Conservation (phyloP, 2,113 vertebrate species). For the Ibidorhyncha struthersii region DNA sequence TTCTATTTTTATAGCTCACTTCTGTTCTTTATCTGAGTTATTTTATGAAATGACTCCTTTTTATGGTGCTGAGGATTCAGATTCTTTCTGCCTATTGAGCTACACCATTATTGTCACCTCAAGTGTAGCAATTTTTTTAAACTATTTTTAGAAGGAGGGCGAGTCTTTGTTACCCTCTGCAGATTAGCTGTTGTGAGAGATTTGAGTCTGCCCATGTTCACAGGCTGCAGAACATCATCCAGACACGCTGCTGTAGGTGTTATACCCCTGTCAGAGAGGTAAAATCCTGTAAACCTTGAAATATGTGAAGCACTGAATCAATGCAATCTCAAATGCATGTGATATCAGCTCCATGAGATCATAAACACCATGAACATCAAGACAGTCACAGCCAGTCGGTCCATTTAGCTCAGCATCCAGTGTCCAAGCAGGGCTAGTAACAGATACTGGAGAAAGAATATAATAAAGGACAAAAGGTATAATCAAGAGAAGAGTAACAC, state of each 20-base stretch:
- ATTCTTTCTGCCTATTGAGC: conserved; percentile 19
- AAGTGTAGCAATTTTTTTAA: not conserved
- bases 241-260: not conserved
- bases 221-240: not conserved
- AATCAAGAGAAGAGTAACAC: not conserved
- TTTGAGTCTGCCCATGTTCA: not conserved
- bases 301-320: not conserved
- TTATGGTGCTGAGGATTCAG: conserved; percentile 16
- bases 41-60: conserved; percentile 30
- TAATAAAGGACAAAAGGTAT: not conserved
- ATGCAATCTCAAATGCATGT: not conserved
- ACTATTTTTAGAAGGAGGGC: not conserved
- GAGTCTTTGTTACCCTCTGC: not conserved
- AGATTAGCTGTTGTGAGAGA: not conserved
- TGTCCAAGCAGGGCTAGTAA: not conserved
- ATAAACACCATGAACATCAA: not conserved
- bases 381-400: not conserved
- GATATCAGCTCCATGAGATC: not conserved
- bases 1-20: conserved; percentile 49
- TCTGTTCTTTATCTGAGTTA: conserved; percentile 32
- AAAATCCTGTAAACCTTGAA: not conserved
- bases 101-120: not conserved
- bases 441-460: not conserved
- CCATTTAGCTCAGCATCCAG: not conserved
- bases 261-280: not conserved